Percentiles rank a stretch among this genome's conserved stretches.
These are phyloP conservation scores for Electrophaes corylata DNA, from an alignment of 2,888 invertebrate genomes.

Conservation along the genomic window DNA sequence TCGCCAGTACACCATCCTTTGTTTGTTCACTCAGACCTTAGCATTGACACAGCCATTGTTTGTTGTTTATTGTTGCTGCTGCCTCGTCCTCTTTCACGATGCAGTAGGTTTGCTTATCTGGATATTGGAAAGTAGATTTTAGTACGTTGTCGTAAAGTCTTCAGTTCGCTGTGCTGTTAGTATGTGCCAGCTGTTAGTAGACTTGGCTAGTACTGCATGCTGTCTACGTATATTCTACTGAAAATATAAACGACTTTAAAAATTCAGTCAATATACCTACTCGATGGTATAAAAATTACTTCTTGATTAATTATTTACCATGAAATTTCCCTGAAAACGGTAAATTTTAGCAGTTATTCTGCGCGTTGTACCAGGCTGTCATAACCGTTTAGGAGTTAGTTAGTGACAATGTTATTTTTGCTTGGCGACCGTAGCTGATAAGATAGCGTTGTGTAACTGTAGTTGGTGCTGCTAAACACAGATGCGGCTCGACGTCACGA, in stretches of 20 bases:
- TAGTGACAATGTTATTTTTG: conserved; percentile 50
- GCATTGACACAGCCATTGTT: conserved; percentile 33
- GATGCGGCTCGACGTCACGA: conserved; percentile 64
- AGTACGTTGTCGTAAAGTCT: conserved; percentile 5
- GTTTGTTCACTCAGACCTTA: conserved; percentile 31
- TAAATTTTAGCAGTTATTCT: conserved; percentile 58
- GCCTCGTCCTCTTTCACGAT: conserved; percentile 18
- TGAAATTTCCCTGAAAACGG: conserved; percentile 41
- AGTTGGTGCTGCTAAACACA: conserved; percentile 57
- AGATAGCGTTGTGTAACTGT: conserved; percentile 64
- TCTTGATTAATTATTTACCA: neutral
- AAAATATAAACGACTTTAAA: neutral
- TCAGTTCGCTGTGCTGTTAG: neutral
- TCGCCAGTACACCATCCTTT: conserved; percentile 19
- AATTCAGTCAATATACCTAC: neutral
- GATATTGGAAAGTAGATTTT: conserved; percentile 6
- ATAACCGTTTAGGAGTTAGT: conserved; percentile 47
- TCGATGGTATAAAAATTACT: neutral
- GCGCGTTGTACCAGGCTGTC: conserved; percentile 59
- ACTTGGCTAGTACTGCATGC: neutral
- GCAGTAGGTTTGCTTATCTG: neutral
- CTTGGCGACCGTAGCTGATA: conserved; percentile 58
- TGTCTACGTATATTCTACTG: neutral
- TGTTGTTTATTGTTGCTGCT: conserved; percentile 25
- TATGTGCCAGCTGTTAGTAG: neutral